phyloP scores from a whole-genome alignment of 2,888 invertebrate species.

The Corythucha ciliata region DNA sequence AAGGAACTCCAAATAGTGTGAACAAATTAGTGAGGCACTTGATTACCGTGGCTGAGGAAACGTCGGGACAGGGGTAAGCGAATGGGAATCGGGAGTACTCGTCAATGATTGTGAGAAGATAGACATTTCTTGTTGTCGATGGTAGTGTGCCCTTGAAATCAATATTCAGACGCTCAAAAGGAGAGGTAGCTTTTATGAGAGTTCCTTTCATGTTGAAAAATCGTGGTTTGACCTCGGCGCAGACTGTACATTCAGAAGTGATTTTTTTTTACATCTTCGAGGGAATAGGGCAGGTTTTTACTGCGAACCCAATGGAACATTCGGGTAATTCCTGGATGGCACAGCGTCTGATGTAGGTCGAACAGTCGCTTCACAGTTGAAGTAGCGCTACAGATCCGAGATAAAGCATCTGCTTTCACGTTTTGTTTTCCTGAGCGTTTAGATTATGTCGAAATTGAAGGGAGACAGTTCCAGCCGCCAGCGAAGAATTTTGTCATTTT shows the following conservation, averaged over 20 bases:
- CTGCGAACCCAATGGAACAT: conserved; percentile 25
- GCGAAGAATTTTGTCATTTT: too few relatives aligned
- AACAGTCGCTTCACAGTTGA: too few relatives aligned
- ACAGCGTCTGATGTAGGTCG: conserved; percentile 13
- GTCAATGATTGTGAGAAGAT: conserved; percentile 31
- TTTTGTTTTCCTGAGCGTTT: too few relatives aligned
- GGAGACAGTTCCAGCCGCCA: too few relatives aligned
- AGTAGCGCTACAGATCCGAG: too few relatives aligned
- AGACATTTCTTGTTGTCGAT: neutral
- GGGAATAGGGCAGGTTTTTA: conserved; percentile 26
- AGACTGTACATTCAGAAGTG: neutral
- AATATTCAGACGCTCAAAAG: conserved; percentile 13
- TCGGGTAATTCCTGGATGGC: conserved; percentile 26
- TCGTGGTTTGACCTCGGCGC: conserved; percentile 14
- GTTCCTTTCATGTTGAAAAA: neutral
- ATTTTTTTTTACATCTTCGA: conserved; percentile 21
- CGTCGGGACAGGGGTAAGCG: too few relatives aligned
- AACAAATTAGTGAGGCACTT: conserved; percentile 25
- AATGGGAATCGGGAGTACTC: conserved; percentile 25
- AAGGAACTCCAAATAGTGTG: conserved; percentile 14
- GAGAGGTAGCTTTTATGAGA: conserved; percentile 14
- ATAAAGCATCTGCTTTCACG: too few relatives aligned
- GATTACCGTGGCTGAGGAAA: too few relatives aligned
- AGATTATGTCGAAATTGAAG: too few relatives aligned
- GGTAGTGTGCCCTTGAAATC: conserved; percentile 21